Conservation (phyloP, 1,140 invertebrate species). For the Zaprionus ghesquierei region DNA sequence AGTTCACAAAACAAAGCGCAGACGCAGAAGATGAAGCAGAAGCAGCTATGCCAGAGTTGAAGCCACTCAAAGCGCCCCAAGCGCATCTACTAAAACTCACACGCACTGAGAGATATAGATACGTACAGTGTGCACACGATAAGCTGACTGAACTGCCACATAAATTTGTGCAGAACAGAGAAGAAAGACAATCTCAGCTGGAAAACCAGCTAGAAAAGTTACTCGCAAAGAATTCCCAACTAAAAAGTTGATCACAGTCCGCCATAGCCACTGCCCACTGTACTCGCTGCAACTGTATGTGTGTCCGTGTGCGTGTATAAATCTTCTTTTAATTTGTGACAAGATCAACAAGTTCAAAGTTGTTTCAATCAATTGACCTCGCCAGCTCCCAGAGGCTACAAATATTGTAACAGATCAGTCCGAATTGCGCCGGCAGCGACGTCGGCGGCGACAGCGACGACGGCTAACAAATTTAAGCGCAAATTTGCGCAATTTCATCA, state of each 20-base stretch:
- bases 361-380: constrained; percentile 83
- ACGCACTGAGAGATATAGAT: constrained; percentile 33
- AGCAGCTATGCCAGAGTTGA: constrained; percentile 19
- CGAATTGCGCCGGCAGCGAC: constrained; percentile 8
- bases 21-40: constrained; percentile 19
- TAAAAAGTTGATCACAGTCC: background rate
- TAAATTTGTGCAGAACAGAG: background rate
- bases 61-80: constrained; percentile 24
- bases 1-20: constrained; percentile 50
- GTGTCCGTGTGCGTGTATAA: constrained; percentile 59
- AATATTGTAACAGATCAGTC: constrained; percentile 76
- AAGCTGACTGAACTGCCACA: background rate
- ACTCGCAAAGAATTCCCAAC: background rate
- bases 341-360: constrained; percentile 83
- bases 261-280: background rate
- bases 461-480: constrained; percentile 49
- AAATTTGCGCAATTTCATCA: constrained; percentile 59
- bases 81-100: constrained; percentile 38
- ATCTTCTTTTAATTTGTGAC: constrained; percentile 82
- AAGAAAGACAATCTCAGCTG: background rate
- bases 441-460: constrained; percentile 2
- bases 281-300: constrained; percentile 18
- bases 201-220: background rate
- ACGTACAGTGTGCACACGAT: constrained; percentile 20
- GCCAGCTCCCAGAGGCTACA: constrained; percentile 74